These are phyloP conservation scores for Helarctos malayanus DNA, from an alignment of 2,797 vertebrate species.

Conservation along the genomic window DNA sequence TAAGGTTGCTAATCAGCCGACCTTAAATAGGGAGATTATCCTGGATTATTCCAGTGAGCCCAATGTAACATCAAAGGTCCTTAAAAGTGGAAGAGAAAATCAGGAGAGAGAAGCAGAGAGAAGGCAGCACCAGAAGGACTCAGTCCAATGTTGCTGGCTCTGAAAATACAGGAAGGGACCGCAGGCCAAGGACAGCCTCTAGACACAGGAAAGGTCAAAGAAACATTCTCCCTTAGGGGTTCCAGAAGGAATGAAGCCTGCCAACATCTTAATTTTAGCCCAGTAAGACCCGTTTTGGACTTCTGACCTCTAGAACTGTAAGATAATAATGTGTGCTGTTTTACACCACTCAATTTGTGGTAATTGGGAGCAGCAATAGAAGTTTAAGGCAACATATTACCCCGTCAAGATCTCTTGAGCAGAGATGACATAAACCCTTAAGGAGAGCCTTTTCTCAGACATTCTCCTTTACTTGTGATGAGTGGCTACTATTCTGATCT, in stretches of 20 bases:
- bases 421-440: neutral
- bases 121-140: neutral
- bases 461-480: neutral
- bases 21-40: neutral
- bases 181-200: neutral
- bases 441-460: neutral
- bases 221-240: neutral
- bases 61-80: neutral
- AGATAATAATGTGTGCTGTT: neutral
- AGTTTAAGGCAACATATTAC: accelerated
- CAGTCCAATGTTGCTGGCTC: accelerated
- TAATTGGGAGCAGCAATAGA: neutral
- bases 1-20: neutral
- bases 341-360: neutral
- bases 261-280: neutral
- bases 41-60: neutral
- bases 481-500: neutral
- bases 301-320: neutral
- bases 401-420: neutral
- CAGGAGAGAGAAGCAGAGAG: neutral
- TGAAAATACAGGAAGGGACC: neutral
- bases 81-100: neutral
- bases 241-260: neutral
- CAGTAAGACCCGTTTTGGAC: neutral
- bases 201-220: neutral